phyloP scores from a whole-genome alignment of 2,888 invertebrate species.

The Orchesellides sinensis region DNA sequence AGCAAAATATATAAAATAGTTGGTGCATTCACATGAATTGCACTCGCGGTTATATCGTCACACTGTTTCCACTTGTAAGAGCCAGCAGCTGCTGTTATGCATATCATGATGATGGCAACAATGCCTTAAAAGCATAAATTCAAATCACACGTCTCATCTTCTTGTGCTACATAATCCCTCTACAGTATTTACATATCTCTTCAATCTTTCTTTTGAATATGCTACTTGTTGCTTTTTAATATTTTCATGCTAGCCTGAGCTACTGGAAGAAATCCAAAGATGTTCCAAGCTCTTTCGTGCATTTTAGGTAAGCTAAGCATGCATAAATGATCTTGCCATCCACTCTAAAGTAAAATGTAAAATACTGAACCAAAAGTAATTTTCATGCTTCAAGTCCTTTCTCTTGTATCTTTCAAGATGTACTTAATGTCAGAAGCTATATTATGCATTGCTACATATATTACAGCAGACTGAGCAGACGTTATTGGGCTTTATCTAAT shows the following conservation, averaged over 20 bases:
- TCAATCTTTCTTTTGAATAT: slow-evolving; percentile 10
- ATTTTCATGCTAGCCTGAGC: neutral
- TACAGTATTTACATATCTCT: slow-evolving; percentile 36
- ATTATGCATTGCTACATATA: neutral
- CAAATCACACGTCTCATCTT: slow-evolving; percentile 15
- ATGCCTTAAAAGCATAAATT: slow-evolving; percentile 36
- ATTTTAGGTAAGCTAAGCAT: no score
- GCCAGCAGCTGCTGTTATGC: neutral
- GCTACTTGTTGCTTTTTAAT: neutral
- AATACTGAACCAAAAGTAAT: slow-evolving; percentile 25
- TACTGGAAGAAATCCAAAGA: slow-evolving; percentile 33
- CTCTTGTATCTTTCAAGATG: slow-evolving; percentile 10
- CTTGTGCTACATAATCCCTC: slow-evolving; percentile 26
- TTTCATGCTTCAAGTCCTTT: slow-evolving; percentile 35
- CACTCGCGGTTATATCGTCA: neutral
- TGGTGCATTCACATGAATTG: neutral
- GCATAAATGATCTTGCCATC: neutral
- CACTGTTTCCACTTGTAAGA: neutral
- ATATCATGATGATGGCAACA: slow-evolving; percentile 16
- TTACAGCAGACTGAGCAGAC: no score
- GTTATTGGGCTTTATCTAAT: neutral
- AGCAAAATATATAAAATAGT: neutral
- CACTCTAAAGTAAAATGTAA: neutral
- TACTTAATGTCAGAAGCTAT: slow-evolving; percentile 5
- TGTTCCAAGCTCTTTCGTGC: neutral